phyloP scores from a whole-genome alignment of 2,888 invertebrate species.

The Drosophila gaucha region DNA sequence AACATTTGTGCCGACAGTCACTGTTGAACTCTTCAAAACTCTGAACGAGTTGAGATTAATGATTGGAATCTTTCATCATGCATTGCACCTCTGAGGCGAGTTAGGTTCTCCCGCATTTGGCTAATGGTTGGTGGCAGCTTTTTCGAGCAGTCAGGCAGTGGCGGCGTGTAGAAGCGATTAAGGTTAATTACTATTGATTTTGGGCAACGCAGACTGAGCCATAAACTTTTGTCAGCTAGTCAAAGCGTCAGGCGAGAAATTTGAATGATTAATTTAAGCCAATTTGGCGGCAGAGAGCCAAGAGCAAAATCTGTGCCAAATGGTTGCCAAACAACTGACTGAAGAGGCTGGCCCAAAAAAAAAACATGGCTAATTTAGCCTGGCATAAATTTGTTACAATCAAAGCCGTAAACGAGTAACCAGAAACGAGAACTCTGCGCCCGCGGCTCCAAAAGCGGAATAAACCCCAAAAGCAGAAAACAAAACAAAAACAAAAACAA shows the following conservation, averaged over 20 bases:
- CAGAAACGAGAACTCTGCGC: slow-evolving; percentile 57
- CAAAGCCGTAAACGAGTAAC: slow-evolving; percentile 64
- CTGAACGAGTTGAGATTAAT: slow-evolving; percentile 7
- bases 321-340: slow-evolving; percentile 48
- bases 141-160: slow-evolving; percentile 7
- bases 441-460: slow-evolving; percentile 39
- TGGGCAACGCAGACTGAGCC: slow-evolving; percentile 39
- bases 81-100: slow-evolving; percentile 1
- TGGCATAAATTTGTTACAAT: slow-evolving; percentile 76
- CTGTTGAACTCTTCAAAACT: not conserved
- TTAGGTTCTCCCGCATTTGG: slow-evolving; percentile 15
- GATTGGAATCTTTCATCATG: slow-evolving; percentile 4
- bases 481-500: slow-evolving; percentile 28
- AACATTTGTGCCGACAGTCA: not conserved
- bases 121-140: slow-evolving; percentile 36
- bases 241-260: slow-evolving; percentile 56
- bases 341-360: slow-evolving; percentile 36
- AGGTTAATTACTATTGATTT: slow-evolving; percentile 76
- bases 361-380: slow-evolving; percentile 71
- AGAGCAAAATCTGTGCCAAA: slow-evolving; percentile 63
- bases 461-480: slow-evolving; percentile 32
- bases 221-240: slow-evolving; percentile 55
- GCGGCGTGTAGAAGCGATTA: slow-evolving; percentile 51
- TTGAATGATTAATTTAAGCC: slow-evolving; percentile 71
- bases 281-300: slow-evolving; percentile 49